Evolutionary conservation across 23 tunicate genomes (phyloP).

Genomic region (Phallusia fumigata): DNA sequence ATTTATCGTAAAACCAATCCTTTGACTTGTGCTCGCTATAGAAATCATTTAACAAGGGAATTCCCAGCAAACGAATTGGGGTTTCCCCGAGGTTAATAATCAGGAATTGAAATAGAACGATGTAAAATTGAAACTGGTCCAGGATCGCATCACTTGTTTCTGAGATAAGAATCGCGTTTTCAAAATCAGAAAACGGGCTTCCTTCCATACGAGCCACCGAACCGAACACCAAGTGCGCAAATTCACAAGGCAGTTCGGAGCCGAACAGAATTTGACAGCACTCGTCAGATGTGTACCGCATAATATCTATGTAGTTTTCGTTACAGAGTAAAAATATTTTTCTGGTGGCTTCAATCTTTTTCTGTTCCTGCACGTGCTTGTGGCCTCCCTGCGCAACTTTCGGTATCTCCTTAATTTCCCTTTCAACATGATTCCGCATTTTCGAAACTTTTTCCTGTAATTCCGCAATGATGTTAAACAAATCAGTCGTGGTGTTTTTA

Average conservation of each 20-base stretch:
- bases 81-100: too few relatives aligned
- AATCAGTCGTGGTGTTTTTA: too few relatives aligned
- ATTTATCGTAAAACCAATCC: too few relatives aligned
- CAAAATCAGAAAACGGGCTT: constrained; percentile 60
- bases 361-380: too few relatives aligned
- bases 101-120: constrained; percentile 32
- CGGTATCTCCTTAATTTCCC: not conserved
- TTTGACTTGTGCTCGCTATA: too few relatives aligned
- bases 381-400: not conserved
- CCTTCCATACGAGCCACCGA: constrained; percentile 38
- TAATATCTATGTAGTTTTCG: too few relatives aligned
- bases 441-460: not conserved
- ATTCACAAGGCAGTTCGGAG: constrained; percentile 25
- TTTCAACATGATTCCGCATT: not conserved
- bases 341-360: too few relatives aligned
- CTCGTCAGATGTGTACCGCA: too few relatives aligned
- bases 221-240: constrained; percentile 46
- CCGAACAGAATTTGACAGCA: too few relatives aligned
- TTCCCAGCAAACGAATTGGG: too few relatives aligned
- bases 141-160: not conserved
- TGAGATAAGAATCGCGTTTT: constrained; percentile 43
- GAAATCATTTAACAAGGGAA: too few relatives aligned
- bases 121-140: constrained; percentile 32
- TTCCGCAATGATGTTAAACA: not conserved
- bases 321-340: too few relatives aligned